Evolutionary conservation across 2,888 invertebrate species (phyloP), one percentile per base, ranked within the genome.

Genomic region (Ceraclea dissimilis): DNA sequence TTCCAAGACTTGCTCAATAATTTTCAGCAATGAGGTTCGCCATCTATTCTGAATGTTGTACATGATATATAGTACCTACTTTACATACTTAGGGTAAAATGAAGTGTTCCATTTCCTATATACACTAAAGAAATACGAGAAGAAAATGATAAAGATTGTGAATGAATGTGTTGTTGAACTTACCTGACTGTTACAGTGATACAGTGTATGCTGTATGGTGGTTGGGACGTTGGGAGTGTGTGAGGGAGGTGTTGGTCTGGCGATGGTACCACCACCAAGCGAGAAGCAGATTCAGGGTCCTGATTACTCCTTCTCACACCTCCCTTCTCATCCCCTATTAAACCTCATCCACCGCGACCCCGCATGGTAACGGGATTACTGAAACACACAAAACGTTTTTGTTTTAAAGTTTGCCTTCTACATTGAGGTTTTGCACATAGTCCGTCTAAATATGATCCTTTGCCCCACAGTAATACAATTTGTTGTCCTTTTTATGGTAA

Each of bases 241-340:
- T 39, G 5, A 13, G 39, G 13, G n/a, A n/a, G 31, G 31, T 31
- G 31, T 31, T 11, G 39, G 39, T 39, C 8, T 5, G 2, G 26
- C 5, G 4, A 4, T 26, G 26, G 26, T 26, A 10, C 4, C 10
- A 10, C 5, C 10, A 26, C 39, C 13, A 39, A 39, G 31, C 22
- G 48, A 52, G 46, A 43, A 20, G 48, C 34, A 48, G 48, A 53
- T 48, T 48, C 49, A 48, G 47, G 47, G 51, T 31, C 51, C 56
- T 56, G 51, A 56, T 52, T 56, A 22, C 56, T 18, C 34, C 52
- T 19, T 18, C 47, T 49, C 49, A 46, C 47, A 17, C 49, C 16
- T 47, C 47, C 33, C 49, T 49, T 49, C 46, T 20, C 46, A 19
- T 19, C 46, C 46, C 18, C 39, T 26, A 26, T 26, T 26, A 26